phyloP scores from a whole-genome alignment of 1,140 invertebrate genomes.

The Bilobella aurantiaca region DNA sequence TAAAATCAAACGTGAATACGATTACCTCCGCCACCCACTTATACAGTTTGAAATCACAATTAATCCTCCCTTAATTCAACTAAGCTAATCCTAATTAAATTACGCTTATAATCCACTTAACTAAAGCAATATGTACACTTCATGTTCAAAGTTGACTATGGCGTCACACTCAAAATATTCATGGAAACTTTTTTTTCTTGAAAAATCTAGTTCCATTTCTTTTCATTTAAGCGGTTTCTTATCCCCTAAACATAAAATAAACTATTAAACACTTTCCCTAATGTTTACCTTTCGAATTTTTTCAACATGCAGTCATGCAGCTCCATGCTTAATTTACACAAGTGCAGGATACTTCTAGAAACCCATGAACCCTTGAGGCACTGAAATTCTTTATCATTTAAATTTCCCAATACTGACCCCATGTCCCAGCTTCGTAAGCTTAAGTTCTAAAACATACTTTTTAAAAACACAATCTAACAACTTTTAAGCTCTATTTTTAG shows the following conservation, averaged over 20 bases:
- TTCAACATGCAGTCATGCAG: too few species aligned
- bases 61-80: too few species aligned
- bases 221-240: background rate
- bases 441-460: background rate
- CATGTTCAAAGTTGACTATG: background rate
- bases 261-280: too few species aligned
- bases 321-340: too few species aligned
- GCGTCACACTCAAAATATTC: slow-evolving; percentile 6
- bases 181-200: background rate
- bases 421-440: background rate
- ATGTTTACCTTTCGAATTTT: too few species aligned
- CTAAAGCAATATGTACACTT: background rate
- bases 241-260: background rate
- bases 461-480: background rate
- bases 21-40: too few species aligned
- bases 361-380: background rate
- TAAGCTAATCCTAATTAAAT: too few species aligned
- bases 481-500: background rate
- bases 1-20: too few species aligned
- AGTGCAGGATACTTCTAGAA: too few species aligned
- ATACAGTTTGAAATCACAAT: too few species aligned
- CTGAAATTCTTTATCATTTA: background rate
- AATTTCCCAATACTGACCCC: slow-evolving; percentile 4
- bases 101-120: too few species aligned
- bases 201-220: background rate